A percentile compares a stretch with the other conserved stretches of the same genome.
phyloP scores from a whole-genome alignment of 2,797 vertebrate species.

The Periophthalmus magnuspinnatus region DNA sequence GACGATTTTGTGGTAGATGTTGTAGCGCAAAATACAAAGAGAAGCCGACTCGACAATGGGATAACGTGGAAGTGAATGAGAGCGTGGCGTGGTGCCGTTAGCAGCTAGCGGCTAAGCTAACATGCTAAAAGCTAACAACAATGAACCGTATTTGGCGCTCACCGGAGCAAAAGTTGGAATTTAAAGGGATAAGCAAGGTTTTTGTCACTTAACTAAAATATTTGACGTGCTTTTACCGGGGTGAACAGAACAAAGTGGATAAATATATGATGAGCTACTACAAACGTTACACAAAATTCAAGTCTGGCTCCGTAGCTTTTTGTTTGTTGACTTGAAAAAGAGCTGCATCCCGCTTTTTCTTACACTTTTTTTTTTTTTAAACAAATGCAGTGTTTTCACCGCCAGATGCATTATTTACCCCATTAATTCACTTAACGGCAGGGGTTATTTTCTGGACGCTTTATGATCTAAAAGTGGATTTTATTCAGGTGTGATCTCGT shows the following conservation, averaged over 20 bases:
- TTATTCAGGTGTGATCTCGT: not conserved
- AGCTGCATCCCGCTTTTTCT: constrained; percentile 56
- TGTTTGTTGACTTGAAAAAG: constrained; percentile 67
- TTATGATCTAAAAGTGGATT: not conserved
- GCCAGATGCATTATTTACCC: not conserved
- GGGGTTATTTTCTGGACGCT: not conserved
- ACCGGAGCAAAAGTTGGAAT: constrained; percentile 66
- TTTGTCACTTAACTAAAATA: constrained; percentile 6
- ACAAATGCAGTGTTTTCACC: not conserved
- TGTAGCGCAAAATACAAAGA: constrained; percentile 35
- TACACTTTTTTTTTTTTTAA: constrained; percentile 14
- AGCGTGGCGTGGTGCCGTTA: constrained; percentile 78
- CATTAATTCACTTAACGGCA: rapidly evolving
- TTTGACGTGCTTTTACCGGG: not conserved
- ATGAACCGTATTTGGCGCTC: constrained; percentile 80
- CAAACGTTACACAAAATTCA: constrained; percentile 25
- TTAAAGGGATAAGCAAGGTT: constrained; percentile 42
- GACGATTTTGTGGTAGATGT: constrained; percentile 22
- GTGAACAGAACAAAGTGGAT: rapidly evolving
- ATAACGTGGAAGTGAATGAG: constrained; percentile 72
- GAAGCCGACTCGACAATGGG: constrained; percentile 68
- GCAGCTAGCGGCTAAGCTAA: constrained; percentile 60
- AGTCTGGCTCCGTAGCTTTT: constrained; percentile 70
- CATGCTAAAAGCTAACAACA: constrained; percentile 79
- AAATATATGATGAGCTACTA: not conserved